Evolutionary conservation across 1,140 invertebrate genomes (phyloP).

Genomic region (Idris sp.): DNA sequence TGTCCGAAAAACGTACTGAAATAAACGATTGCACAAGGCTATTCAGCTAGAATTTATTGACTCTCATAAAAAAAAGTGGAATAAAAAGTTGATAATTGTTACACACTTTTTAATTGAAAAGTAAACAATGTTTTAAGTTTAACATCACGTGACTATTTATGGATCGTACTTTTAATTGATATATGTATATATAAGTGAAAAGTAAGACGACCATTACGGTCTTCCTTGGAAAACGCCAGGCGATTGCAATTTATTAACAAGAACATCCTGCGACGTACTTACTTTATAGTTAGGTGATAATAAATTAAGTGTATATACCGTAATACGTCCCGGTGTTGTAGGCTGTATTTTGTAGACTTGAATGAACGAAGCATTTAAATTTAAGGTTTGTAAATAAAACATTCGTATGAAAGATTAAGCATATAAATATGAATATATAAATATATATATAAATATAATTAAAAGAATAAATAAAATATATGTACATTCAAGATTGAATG

Average conservation of each 20-base stretch:
- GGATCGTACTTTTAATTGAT: slow-evolving; percentile 13
- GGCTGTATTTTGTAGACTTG: slow-evolving; percentile 59
- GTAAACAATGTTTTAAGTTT: slow-evolving; percentile 12
- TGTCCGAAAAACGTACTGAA: too few species aligned
- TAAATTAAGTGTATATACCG: slow-evolving; percentile 62
- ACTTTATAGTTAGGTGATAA: slow-evolving; percentile 56
- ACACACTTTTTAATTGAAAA: too few species aligned
- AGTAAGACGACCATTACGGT: slow-evolving; percentile 6
- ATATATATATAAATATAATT: slow-evolving; percentile 17
- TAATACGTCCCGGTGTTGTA: slow-evolving; percentile 60
- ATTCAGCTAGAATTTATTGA: too few species aligned
- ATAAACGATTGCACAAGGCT: neutral
- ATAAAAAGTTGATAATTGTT: slow-evolving; percentile 5
- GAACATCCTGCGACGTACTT: slow-evolving; percentile 46
- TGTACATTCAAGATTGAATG: slow-evolving; percentile 54
- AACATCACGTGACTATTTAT: slow-evolving; percentile 3
- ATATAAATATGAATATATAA: slow-evolving; percentile 37
- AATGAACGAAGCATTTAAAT: slow-evolving; percentile 30
- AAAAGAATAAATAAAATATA: slow-evolving; percentile 6
- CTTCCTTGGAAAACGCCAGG: slow-evolving; percentile 30
- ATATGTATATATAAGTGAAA: neutral
- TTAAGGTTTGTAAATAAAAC: slow-evolving; percentile 52
- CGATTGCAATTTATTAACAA: slow-evolving; percentile 33
- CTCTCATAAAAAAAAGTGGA: neutral
- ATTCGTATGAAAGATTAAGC: slow-evolving; percentile 45